Conservation (phyloP, 1,140 invertebrate genomes). For the Hypsibius dujardini region DNA sequence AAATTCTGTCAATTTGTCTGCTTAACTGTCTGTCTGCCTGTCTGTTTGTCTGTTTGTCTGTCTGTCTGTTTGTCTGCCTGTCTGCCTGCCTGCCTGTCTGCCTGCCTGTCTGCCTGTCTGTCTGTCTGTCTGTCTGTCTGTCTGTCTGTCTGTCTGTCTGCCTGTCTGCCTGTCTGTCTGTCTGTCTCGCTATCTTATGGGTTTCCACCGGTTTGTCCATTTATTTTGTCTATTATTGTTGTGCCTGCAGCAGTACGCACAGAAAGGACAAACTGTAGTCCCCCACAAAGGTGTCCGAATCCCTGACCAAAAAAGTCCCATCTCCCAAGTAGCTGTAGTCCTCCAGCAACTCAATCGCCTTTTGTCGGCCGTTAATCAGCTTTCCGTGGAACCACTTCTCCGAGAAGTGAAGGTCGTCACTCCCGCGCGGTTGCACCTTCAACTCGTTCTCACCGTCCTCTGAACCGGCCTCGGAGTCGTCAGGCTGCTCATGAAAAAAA, state of each 20-base stretch:
- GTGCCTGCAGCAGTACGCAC: conserved; percentile 27
- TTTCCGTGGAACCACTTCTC: conserved; percentile 91
- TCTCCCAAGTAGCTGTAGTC: conserved; percentile 70
- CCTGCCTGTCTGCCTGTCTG: too few species aligned
- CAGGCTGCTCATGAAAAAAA: too few species aligned
- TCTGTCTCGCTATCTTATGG: too few species aligned
- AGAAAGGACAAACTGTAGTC: conserved; percentile 89
- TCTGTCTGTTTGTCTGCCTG: too few species aligned
- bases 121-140: too few species aligned
- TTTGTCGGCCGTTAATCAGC: conserved; percentile 51
- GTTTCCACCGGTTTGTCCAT: too few species aligned
- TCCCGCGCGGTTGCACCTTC: conserved; percentile 28
- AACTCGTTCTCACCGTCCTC: conserved; percentile 36
- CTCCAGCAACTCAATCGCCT: conserved; percentile 54
- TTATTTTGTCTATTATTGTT: too few species aligned
- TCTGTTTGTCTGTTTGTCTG: too few species aligned
- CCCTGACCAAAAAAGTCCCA: conserved; percentile 80
- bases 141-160: too few species aligned
- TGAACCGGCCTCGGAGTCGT: conserved; percentile 18
- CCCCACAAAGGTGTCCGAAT: conserved; percentile 86
- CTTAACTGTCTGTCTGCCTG: too few species aligned
- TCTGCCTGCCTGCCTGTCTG: too few species aligned
- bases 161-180: too few species aligned
- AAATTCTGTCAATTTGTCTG: background rate
- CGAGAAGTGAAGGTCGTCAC: conserved; percentile 73